Evolutionary conservation across 2,113 vertebrate genomes (phyloP).

Genomic region (Apodemus sylvaticus): DNA sequence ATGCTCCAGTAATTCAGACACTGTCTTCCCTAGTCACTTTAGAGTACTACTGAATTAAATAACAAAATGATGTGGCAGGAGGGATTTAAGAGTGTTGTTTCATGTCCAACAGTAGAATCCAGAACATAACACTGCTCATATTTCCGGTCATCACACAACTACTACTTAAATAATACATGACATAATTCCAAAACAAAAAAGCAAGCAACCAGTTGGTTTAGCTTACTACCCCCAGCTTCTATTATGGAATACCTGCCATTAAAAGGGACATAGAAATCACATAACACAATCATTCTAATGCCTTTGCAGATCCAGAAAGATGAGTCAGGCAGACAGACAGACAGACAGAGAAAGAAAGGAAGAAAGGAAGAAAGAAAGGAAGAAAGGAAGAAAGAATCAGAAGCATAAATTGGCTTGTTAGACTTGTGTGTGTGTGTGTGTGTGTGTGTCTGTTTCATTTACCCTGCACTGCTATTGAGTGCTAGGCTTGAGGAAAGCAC

Average conservation of each 20-base stretch:
- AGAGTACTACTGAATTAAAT: not conserved
- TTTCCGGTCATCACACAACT: not conserved
- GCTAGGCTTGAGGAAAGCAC: too few species aligned
- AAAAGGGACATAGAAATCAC: not conserved
- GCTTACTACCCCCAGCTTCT: not conserved
- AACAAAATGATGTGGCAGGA: not conserved
- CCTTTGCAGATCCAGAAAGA: not conserved
- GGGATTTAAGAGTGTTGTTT: not conserved
- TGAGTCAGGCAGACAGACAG: not conserved
- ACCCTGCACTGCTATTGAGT: too few species aligned
- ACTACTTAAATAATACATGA: not conserved
- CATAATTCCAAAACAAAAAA: not conserved
- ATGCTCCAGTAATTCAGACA: not conserved
- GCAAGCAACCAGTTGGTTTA: not conserved
- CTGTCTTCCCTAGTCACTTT: not conserved
- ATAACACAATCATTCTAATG: not conserved
- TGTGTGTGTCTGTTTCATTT: too few species aligned
- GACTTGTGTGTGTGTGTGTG: too few species aligned
- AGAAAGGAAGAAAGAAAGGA: too few species aligned
- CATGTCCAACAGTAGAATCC: not conserved
- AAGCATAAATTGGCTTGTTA: too few species aligned
- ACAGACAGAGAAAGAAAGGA: too few species aligned
- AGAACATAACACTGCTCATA: not conserved
- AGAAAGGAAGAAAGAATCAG: too few species aligned
- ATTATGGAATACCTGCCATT: not conserved